Evolutionary conservation across 2,888 invertebrate species (phyloP).

Genomic region (Zaprionus bogoriensis): DNA sequence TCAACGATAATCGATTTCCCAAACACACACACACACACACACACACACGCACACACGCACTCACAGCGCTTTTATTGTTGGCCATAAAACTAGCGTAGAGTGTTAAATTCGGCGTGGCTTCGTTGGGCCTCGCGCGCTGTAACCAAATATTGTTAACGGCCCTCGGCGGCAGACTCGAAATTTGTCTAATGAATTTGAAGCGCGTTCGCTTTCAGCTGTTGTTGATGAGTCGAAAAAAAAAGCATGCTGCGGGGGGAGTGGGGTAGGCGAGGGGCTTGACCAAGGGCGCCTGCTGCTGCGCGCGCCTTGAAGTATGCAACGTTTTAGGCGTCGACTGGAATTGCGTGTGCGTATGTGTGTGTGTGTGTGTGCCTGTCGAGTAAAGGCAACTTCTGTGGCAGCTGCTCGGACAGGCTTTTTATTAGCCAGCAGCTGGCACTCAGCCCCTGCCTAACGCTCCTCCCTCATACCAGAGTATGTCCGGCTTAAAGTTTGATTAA

Average conservation of each 20-base stretch:
- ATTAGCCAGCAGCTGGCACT: conserved; percentile 39
- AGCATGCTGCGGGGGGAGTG: too few relatives aligned
- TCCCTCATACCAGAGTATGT: too few relatives aligned
- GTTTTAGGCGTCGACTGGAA: conserved; percentile 23
- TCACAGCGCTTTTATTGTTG: conserved; percentile 24
- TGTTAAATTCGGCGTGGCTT: conserved; percentile 15
- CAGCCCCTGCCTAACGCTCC: too few relatives aligned
- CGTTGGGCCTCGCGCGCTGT: conserved; percentile 24
- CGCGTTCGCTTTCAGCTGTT: too few relatives aligned
- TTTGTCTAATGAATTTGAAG: conserved; percentile 32
- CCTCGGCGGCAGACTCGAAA: conserved; percentile 10
- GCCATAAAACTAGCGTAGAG: conserved; percentile 34
- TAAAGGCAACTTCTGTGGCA: conserved; percentile 41
- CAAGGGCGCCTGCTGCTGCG: background rate
- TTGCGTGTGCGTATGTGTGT: conserved; percentile 22
- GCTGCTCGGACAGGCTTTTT: conserved; percentile 51
- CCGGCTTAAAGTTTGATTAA: conserved; percentile 59
- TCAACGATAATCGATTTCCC: conserved; percentile 62
- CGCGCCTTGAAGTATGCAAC: conserved; percentile 60
- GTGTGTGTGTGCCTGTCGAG: conserved; percentile 2
- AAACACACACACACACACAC: conserved; percentile 22
- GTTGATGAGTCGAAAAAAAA: too few relatives aligned
- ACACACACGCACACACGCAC: conserved; percentile 19
- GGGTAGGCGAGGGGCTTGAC: too few relatives aligned
- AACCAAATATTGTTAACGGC: conserved; percentile 57